Percentiles rank a stretch among this genome's conserved stretches.
Evolutionary conservation across 2,113 vertebrate species (phyloP).

Genomic region (Cairina moschata): DNA sequence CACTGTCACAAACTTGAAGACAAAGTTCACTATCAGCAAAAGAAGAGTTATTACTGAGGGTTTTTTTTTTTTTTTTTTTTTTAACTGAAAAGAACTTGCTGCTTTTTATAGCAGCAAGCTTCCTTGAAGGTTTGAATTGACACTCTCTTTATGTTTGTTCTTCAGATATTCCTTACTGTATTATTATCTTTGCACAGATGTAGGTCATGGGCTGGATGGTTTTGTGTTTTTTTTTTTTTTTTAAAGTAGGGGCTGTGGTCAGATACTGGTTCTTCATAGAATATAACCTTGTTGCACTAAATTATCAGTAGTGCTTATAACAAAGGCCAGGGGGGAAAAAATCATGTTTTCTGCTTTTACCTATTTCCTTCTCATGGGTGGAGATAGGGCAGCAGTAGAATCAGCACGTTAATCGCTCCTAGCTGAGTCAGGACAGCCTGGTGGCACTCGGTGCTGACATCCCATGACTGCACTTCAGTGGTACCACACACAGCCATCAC

Average conservation of each 20-base stretch:
- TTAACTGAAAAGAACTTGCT: not conserved
- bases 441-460: not conserved
- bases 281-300: not conserved
- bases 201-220: not conserved
- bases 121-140: constrained; percentile 12
- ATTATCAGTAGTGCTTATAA: not conserved
- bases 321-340: not conserved
- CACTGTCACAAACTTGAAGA: not conserved
- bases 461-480: not conserved
- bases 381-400: not conserved
- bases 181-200: not conserved
- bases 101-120: not conserved
- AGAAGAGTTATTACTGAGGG: not conserved
- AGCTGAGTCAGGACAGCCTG: not conserved
- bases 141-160: not conserved
- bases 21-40: not conserved
- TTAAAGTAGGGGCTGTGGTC: not conserved
- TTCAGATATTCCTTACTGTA: not conserved
- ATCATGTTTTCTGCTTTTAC: not conserved
- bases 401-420: not conserved
- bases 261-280: not conserved
- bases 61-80: not conserved
- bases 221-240: not conserved
- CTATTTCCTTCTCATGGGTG: not conserved
- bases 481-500: rapidly evolving